These are phyloP conservation scores for Thalassarche chlororhynchos DNA, from an alignment of 2,113 vertebrate species.

Conservation along the genomic window DNA sequence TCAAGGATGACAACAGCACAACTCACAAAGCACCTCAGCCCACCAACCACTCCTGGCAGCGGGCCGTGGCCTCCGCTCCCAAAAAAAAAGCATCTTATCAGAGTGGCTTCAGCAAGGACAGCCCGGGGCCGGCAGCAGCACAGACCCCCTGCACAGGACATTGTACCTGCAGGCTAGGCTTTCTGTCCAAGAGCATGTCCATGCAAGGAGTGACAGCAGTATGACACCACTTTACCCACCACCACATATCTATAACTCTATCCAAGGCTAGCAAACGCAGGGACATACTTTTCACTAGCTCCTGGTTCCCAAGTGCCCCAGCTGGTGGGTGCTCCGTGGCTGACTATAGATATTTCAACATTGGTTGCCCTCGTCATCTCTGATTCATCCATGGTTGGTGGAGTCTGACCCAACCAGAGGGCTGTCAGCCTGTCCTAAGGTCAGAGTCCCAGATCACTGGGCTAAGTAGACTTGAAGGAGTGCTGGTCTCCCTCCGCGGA, in stretches of 20 bases:
- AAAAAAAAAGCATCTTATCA: fast-evolving
- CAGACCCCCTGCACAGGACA: neutral
- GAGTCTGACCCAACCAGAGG: neutral
- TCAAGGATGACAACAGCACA: neutral
- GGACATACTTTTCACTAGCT: neutral
- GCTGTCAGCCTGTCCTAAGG: neutral
- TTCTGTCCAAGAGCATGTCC: neutral
- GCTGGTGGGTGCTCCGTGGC: neutral
- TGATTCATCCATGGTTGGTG: neutral
- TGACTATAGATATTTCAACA: neutral
- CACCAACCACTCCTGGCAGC: neutral
- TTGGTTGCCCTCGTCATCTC: neutral
- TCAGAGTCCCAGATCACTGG: neutral
- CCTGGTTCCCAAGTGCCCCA: neutral
- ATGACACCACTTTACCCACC: neutral
- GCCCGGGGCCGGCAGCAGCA: fast-evolving
- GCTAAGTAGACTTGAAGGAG: neutral
- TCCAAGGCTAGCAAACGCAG: neutral
- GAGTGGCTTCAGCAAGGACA: neutral
- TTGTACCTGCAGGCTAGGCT: neutral
- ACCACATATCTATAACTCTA: neutral
- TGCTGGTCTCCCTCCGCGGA: fast-evolving
- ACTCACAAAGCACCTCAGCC: neutral
- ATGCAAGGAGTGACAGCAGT: neutral
- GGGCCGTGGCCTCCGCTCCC: fast-evolving